Conservation (phyloP, 2,888 invertebrate species). For the Girardia tigrina region DNA sequence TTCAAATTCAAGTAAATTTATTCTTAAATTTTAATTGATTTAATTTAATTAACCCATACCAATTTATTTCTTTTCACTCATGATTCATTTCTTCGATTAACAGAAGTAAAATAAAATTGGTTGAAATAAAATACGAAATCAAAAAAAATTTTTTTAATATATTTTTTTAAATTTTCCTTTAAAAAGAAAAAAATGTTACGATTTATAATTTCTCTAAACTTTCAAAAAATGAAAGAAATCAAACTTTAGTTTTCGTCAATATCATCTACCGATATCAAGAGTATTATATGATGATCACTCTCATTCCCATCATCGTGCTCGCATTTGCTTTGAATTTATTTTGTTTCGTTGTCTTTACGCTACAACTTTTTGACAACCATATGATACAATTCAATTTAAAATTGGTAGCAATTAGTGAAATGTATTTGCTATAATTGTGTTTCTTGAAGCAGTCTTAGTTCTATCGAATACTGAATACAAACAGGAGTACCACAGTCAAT, state of each 20-base stretch:
- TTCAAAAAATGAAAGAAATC: neutral
- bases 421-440: neutral
- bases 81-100: no score
- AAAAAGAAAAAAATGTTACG: no score
- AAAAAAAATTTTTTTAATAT: no score
- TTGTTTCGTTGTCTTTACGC: neutral
- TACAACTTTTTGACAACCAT: neutral
- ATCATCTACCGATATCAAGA: neutral
- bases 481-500: neutral
- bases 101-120: no score
- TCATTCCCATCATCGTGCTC: neutral
- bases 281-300: neutral
- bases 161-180: no score
- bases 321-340: neutral
- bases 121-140: no score
- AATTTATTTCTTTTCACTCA: no score
- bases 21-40: no score
- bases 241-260: neutral
- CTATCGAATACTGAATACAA: neutral
- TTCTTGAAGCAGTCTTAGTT: neutral
- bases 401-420: neutral
- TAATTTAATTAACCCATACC: no score
- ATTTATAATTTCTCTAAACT: neutral
- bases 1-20: no score
- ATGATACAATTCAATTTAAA: constrained; percentile 6